Evolutionary conservation across 2,888 invertebrate genomes (phyloP).

Genomic region (Drosophila monieri): DNA sequence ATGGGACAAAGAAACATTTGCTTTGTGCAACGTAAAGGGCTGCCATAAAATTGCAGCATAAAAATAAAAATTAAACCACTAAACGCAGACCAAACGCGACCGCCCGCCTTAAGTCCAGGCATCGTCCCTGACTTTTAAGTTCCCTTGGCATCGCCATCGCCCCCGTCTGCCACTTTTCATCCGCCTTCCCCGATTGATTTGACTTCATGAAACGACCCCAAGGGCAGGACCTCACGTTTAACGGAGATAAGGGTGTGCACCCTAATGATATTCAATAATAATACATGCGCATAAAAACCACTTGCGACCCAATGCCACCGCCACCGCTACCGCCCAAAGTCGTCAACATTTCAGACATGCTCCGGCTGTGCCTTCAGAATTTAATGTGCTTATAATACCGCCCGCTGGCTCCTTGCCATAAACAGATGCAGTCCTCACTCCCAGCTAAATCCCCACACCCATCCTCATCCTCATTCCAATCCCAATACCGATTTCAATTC

Average conservation of each 20-base stretch:
- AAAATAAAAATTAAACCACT: constrained; percentile 79
- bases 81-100: constrained; percentile 61
- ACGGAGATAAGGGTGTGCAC: constrained; percentile 19
- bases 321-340: constrained; percentile 20
- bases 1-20: constrained; percentile 35
- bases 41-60: constrained; percentile 70
- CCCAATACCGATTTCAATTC: constrained; percentile 41
- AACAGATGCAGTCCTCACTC: constrained; percentile 45
- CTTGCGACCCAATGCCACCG: constrained; percentile 55
- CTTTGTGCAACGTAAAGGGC: constrained; percentile 38
- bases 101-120: constrained; percentile 13
- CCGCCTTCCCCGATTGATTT: constrained; percentile 40
- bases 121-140: constrained; percentile 25
- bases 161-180: neutral
- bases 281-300: constrained; percentile 74
- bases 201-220: constrained; percentile 57
- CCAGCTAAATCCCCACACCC: constrained; percentile 9
- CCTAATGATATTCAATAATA: constrained; percentile 77
- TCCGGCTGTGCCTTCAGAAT: constrained; percentile 73
- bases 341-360: constrained; percentile 69
- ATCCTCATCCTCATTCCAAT: constrained; percentile 2
- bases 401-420: constrained; percentile 74
- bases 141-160: neutral
- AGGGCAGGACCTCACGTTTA: constrained; percentile 52
- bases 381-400: constrained; percentile 81